Conservation (phyloP, 64 coral and sea anemone species). For the Montipora capricornis region DNA sequence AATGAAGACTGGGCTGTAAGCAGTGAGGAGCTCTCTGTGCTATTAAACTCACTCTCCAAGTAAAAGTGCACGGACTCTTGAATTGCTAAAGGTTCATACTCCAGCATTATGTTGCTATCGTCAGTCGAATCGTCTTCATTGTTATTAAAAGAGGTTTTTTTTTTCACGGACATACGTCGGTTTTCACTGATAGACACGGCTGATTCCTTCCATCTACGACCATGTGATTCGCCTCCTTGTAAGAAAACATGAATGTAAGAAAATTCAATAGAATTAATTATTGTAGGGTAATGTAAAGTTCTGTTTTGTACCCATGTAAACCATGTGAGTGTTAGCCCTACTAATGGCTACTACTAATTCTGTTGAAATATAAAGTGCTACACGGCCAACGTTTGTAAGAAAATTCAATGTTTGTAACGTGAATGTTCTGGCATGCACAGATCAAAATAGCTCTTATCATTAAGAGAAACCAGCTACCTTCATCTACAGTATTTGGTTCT, state of each 20-base stretch:
- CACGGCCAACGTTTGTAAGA: not conserved
- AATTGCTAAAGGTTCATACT: conserved; percentile 55
- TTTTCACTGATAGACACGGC: not conserved
- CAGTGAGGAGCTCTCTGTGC: not conserved
- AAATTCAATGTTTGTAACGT: not conserved
- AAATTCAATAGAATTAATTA: not conserved
- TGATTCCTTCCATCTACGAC: conserved; percentile 1
- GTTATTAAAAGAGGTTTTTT: not conserved
- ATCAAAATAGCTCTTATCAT: not conserved
- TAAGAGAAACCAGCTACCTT: not conserved
- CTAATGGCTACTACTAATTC: too few relatives aligned
- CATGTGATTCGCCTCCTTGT: not conserved
- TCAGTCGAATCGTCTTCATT: conserved; percentile 12
- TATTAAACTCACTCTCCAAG: conserved; percentile 43
- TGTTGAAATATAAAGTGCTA: too few relatives aligned
- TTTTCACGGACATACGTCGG: not conserved
- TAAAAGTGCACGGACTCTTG: conserved; percentile 58
- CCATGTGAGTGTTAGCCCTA: too few relatives aligned
- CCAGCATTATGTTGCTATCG: conserved; percentile 12
- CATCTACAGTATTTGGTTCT: not conserved
- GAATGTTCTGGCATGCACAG: not conserved
- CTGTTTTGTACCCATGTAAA: too few relatives aligned
- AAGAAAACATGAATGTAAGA: not conserved
- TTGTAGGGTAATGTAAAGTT: too few relatives aligned
- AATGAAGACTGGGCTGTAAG: not conserved